Evolutionary conservation across 2,797 vertebrate species (phyloP).

Genomic region (Sebastes cheni): DNA sequence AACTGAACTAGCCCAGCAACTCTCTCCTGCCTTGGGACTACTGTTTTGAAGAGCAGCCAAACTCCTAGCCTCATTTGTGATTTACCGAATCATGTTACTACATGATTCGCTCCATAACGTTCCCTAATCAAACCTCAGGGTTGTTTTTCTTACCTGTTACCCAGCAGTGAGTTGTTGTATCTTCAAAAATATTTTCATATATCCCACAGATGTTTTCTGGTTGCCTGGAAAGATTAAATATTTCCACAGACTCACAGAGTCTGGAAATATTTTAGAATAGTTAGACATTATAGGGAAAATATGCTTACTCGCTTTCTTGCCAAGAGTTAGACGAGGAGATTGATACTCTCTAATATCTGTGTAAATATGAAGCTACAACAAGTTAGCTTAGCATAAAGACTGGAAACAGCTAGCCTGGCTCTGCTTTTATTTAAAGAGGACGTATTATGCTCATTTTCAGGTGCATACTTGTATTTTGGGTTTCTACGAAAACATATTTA

Average conservation of each 20-base stretch:
- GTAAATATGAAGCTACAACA: neutral
- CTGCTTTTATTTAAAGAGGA: neutral
- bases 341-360: neutral
- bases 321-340: neutral
- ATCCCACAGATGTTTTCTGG: neutral
- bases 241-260: neutral
- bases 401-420: neutral
- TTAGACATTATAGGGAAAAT: neutral
- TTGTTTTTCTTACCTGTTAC: neutral
- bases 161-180: neutral
- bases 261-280: neutral
- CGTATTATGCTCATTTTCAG: too few species aligned
- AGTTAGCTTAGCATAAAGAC: neutral
- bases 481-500: too few species aligned
- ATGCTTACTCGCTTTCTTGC: neutral
- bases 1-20: neutral
- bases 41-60: conserved; percentile 4
- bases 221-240: neutral
- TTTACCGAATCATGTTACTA: neutral
- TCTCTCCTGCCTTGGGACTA: neutral
- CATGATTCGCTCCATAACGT: neutral
- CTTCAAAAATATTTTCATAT: neutral
- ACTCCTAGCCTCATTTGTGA: neutral
- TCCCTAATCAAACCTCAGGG: neutral
- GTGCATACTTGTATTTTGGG: too few species aligned